Percentiles rank a stretch among this genome's conserved stretches.
These are phyloP conservation scores for Callorhinus ursinus DNA, from an alignment of 2,113 vertebrate genomes.

Conservation along the genomic window DNA sequence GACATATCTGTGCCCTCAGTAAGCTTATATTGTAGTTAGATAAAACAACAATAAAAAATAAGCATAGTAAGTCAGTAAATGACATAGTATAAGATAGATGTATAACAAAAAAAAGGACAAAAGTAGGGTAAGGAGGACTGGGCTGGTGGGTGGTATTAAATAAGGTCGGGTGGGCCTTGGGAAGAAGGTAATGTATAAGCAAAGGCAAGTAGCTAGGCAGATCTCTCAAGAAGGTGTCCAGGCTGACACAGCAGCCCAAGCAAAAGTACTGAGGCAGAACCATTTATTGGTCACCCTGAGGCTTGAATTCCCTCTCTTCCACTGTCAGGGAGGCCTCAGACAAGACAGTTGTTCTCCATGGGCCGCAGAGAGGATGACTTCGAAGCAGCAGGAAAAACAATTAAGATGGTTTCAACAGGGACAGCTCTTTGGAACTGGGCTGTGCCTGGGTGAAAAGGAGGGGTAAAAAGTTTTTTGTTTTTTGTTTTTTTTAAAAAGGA, in stretches of 20 bases:
- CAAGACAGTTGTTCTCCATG: background rate
- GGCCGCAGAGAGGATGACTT: background rate
- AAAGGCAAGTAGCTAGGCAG: background rate
- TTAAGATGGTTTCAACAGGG: background rate
- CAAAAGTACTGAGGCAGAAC: background rate
- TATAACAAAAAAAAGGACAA: background rate
- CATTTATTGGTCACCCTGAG: background rate
- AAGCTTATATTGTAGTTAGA: background rate
- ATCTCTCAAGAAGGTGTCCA: background rate
- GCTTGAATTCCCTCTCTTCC: background rate
- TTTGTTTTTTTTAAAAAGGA: background rate
- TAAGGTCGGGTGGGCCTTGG: background rate
- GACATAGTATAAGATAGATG: background rate
- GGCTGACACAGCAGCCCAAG: background rate
- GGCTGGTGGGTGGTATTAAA: background rate
- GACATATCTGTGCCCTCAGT: background rate
- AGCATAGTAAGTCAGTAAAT: background rate
- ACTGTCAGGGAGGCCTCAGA: background rate
- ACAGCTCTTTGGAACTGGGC: background rate
- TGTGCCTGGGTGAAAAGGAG: background rate
- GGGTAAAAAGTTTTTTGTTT: background rate
- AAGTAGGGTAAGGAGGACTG: background rate
- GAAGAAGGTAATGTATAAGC: background rate
- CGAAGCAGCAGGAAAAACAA: background rate
- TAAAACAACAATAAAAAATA: background rate